Base-by-base conservation (phyloP, 2,113 vertebrate genomes). In the Lontra canadensis region DNA sequence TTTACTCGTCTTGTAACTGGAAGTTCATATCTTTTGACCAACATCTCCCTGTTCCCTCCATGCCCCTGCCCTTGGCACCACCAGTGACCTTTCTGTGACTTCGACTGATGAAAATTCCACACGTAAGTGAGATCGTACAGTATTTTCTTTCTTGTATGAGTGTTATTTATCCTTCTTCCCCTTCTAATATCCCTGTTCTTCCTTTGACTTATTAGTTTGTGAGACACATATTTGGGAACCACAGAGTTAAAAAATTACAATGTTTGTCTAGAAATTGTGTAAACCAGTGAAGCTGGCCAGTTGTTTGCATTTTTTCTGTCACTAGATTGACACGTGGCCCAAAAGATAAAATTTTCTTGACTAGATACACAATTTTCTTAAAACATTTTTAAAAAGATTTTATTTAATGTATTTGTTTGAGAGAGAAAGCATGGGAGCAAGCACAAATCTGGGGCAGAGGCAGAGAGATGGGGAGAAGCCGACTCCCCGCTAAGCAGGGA, bases 271-370 rank as follows among this genome's bases (percentile, higher is more conserved):
- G 57, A 94, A 92, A 87, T 82, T 93, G 36, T 18, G 3, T 52
- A 74, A 78, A 94, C 1, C 49, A 20, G 47, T 69, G 49, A 86
- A 86, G 31, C 71, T 93, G 52, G 49, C 42, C 31, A 94, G n/a
- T 34, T 79, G 44, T 78, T 82, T 29, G 59, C 92, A 42, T 63
- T 94, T 92, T 92, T 94, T 90, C 42, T 94, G n/a, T 69, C 82
- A 59, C 81, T 93, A 86, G 49, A 81, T 86, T 88, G 83, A 90
- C 55, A 82, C 93, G 23, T 57, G 65, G 21, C n/a, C 49, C 36
- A 12, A 67, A 63, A 96, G 47, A 87, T 14, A 90, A 82, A 86
- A 90, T 47, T 92, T 69, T 14, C 73, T 92, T 71, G 52, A 86
- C 76, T 9, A 94, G 39, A 69, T 34, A 85, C 25, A 14, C 23